Base-by-base conservation (phyloP, 2,113 vertebrate species). In the Aspiorhynchus laticeps region DNA sequence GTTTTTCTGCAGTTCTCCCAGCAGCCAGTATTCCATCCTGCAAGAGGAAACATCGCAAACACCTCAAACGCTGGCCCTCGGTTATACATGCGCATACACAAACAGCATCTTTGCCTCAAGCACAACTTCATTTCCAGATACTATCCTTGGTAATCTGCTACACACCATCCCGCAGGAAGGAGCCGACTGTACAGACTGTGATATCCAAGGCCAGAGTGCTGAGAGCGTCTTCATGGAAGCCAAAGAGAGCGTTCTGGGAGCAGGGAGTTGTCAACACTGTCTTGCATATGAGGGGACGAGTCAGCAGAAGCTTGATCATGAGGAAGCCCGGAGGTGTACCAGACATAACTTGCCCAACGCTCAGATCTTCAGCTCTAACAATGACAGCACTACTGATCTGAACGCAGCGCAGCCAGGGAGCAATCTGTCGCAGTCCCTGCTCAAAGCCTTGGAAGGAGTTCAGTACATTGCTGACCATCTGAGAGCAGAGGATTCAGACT, bases 391-490 rank as follows among this genome's bases (percentile, higher is more conserved):
- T 33, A 67, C 83, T 91, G 87, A 88, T 90, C 17, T 75, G 80
- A 92, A 91, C 0, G 88, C 91, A 6, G 92, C 94, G 0, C 89
- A 85, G 0, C 83, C 65, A 3, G 77, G 92, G 0, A 38, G 92
- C 24, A 61, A 93, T 15, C 94, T 98, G 90, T 97, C 97, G 0
- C 97, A 97, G 0, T 96, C 97, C 63, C 93, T 99, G 94, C 95
- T 95, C 31, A 93, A 93, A 73, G 98, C 98, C 0, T 95, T 98
- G 11, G 97, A 99, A 78, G 97, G 98, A 0, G 96, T 99, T 84
- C 97, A 98, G 83, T 99, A 99, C 92, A 97, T 99, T 0, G 97
- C 98, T 0, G 97, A 98, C 91, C 98, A 99, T 89, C 94, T 99
- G 91, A 94, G 95, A 91, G 97, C 98, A 0, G 97, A 98, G 89